These are phyloP conservation scores for Dascillus cervinus DNA, from an alignment of 2,888 invertebrate genomes.

Conservation along the genomic window DNA sequence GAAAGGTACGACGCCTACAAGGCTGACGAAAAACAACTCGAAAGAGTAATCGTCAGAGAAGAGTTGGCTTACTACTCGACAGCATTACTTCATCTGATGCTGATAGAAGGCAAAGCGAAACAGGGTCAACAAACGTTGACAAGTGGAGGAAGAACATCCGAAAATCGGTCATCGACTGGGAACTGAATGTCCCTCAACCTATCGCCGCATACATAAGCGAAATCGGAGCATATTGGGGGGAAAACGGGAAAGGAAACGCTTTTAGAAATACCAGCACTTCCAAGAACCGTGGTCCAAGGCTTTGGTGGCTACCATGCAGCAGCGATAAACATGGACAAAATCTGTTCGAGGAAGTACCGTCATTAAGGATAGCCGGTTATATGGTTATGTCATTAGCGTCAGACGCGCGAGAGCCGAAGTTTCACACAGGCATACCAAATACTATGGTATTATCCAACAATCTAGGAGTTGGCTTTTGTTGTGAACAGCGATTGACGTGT, in stretches of 20 bases:
- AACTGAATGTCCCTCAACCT: constrained; percentile 26
- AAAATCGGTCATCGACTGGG: constrained; percentile 20
- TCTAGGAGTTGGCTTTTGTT: too few relatives aligned
- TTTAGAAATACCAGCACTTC: constrained; percentile 21
- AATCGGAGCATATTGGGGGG: too few relatives aligned
- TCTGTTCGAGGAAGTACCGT: constrained; percentile 29
- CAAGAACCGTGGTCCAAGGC: constrained; percentile 20
- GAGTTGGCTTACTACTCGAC: constrained; percentile 26
- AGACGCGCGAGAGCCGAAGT: constrained; percentile 25
- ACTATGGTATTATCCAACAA: constrained; percentile 17
- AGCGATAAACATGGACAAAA: constrained; percentile 27
- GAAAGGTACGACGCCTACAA: constrained; percentile 22
- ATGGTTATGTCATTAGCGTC: constrained; percentile 30
- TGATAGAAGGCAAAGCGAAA: constrained; percentile 22
- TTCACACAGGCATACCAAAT: constrained; percentile 21
- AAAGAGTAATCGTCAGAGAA: constrained; percentile 18
- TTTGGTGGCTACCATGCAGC: too few relatives aligned
- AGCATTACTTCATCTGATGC: constrained; percentile 16
- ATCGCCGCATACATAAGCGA: too few relatives aligned
- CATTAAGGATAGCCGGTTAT: constrained; percentile 29
- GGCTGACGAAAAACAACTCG: too few relatives aligned
- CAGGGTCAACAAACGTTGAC: constrained; percentile 21
- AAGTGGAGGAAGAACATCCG: constrained; percentile 22
- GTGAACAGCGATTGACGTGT: too few relatives aligned
- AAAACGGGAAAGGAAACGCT: too few relatives aligned